Base-by-base conservation (phyloP, 30 jellyfish, hydroid and myxozoan species). In the Catostylus mosaicus region DNA sequence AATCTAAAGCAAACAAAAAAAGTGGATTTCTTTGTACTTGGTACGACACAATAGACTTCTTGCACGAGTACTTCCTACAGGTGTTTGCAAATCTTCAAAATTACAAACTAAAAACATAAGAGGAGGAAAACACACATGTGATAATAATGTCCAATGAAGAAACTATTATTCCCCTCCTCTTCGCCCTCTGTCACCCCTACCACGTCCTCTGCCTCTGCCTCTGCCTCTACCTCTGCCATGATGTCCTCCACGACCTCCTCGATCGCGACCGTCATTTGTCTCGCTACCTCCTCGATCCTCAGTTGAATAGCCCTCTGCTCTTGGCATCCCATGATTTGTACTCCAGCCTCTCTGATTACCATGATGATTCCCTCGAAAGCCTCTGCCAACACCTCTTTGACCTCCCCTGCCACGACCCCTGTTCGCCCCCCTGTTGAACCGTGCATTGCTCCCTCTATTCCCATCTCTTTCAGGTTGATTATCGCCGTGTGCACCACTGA, bases 151-250 rank as follows among this genome's bases (percentile, higher is more conserved):
- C n/a, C n/a, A n/a, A n/a, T n/a, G 60, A 46, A 46, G 60, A n/a
- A n/a, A n/a, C n/a, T n/a, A n/a, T n/a, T n/a, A n/a, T 32, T n/a
- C 64, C 3, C 61, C 72, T 16, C 76, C 57, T 5, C 71, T 31
- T 3, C 84, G 48, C 7, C 73, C 63, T 18, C 84, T 29, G 10
- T 47, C 59, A 23, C 71, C 71, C 30, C 84, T 50, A 59, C 40
- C 37, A 32, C 82, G n/a, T 43, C 67, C 36, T 70, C 57, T 33
- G 78, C 12, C 54, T 22, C 78, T 14, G 16, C 62, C 20, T 67
- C 34, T 34, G 60, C 62, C 62, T 67, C 79, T 5, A 19, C 35
- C 30, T 16, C 59, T 59, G 14, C 54, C 79, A 19, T 59, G 12
- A 34, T 67, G 11, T 0, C 43, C 36, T 3, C 64, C 64, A 16